Conservation (phyloP, 2,797 vertebrate genomes). For the Gastrophryne carolinensis region DNA sequence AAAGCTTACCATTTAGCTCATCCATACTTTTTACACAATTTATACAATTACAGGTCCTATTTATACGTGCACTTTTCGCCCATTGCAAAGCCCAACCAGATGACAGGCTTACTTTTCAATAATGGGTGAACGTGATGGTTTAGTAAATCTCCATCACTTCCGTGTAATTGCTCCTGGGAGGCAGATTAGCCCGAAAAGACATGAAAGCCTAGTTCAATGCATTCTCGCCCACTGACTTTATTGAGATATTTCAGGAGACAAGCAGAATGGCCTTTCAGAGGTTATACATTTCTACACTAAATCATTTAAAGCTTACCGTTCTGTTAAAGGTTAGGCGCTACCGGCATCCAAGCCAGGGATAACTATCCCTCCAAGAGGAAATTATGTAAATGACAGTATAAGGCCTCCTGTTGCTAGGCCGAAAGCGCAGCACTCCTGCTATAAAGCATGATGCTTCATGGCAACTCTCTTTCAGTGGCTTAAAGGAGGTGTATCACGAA, state of each 20-base stretch:
- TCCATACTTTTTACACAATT: too few species aligned
- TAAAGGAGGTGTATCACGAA: too few species aligned
- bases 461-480: not conserved
- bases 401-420: not conserved
- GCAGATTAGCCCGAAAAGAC: not conserved
- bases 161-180: not conserved
- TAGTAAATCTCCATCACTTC: not conserved
- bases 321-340: constrained; percentile 9
- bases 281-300: constrained; percentile 16
- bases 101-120: not conserved
- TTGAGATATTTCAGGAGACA: constrained; percentile 9
- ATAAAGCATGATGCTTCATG: not conserved
- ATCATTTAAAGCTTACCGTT: not conserved
- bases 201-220: not conserved
- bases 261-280: constrained; percentile 7
- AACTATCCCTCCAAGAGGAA: constrained; percentile 27
- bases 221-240: not conserved
- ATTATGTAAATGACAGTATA: constrained; percentile 11
- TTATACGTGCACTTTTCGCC: not conserved
- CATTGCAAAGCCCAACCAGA: not conserved
- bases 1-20: too few species aligned
- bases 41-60: too few species aligned
- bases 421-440: not conserved
- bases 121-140: not conserved
- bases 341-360: constrained; percentile 11